Conservation (phyloP, 2,888 invertebrate genomes). For the Leucoma salicis region DNA sequence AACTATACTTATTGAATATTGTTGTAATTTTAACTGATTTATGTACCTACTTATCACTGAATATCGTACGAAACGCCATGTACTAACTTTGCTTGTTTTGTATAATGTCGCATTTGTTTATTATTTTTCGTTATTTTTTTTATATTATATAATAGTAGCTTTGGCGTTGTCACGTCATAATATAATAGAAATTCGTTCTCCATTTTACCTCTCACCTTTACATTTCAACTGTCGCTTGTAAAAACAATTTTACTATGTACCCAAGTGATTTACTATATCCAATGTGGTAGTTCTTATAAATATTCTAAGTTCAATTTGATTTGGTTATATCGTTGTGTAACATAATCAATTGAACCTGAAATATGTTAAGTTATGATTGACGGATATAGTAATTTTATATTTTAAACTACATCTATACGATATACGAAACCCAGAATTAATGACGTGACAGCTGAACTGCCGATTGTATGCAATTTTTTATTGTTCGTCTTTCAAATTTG, state of each 20-base stretch:
- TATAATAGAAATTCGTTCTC: not conserved
- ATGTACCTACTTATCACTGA: constrained; percentile 39
- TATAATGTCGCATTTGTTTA: constrained; percentile 26
- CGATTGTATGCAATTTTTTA: constrained; percentile 3
- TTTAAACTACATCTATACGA: too few relatives aligned
- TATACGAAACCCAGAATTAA: too few relatives aligned
- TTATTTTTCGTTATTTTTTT: constrained; percentile 1
- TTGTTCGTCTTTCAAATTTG: constrained; percentile 5
- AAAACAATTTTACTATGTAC: too few relatives aligned
- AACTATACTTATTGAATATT: constrained; percentile 53
- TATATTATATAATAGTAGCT: not conserved
- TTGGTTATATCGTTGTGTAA: too few relatives aligned
- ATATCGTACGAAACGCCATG: constrained; percentile 25
- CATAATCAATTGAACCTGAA: too few relatives aligned
- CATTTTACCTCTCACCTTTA: not conserved
- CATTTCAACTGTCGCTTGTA: too few relatives aligned
- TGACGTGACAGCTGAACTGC: constrained; percentile 1
- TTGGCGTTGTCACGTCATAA: not conserved
- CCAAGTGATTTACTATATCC: too few relatives aligned
- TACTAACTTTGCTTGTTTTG: constrained; percentile 23
- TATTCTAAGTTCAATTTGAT: too few relatives aligned
- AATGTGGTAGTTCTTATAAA: too few relatives aligned
- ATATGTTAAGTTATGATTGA: too few relatives aligned
- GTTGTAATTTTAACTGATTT: constrained; percentile 49
- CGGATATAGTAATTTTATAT: too few relatives aligned